phyloP scores from a whole-genome alignment of 2,797 vertebrate species.

The Ceyx erithaca region DNA sequence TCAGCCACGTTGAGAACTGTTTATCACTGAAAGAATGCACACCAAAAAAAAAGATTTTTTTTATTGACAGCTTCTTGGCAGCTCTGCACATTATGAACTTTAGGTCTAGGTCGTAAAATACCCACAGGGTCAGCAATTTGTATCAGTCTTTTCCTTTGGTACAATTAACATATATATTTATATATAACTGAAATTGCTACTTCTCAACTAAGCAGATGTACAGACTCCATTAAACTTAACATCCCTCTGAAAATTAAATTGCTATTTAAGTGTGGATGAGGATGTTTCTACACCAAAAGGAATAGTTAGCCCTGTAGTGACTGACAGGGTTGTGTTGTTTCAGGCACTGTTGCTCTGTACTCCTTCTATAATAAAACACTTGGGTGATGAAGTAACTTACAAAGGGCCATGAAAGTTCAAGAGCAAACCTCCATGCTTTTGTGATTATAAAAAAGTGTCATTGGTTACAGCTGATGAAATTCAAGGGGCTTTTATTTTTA shows the following conservation, averaged over 20 bases:
- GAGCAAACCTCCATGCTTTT: not conserved
- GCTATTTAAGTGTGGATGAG: not conserved
- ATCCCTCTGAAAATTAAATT: not conserved
- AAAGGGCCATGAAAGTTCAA: not conserved
- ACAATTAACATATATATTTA: not conserved
- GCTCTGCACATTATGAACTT: not conserved
- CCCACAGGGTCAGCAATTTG: not conserved
- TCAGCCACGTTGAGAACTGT: not conserved
- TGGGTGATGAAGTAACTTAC: not conserved
- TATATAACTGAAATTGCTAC: not conserved
- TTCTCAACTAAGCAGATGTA: not conserved
- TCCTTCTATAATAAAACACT: not conserved
- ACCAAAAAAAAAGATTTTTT: not conserved
- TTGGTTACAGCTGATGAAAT: not conserved
- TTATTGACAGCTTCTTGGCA: constrained; percentile 12
- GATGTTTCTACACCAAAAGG: not conserved
- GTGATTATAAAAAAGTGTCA: not conserved
- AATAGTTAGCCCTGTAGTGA: not conserved
- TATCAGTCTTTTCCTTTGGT: not conserved
- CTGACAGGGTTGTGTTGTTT: not conserved
- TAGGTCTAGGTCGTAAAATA: not conserved
- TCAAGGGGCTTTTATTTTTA: not conserved
- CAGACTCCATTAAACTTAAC: not conserved
- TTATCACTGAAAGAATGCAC: constrained; percentile 17
- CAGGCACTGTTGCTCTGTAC: not conserved